These are phyloP conservation scores for Lordiphosa andalusiaca DNA, from an alignment of 2,888 invertebrate genomes.

Conservation along the genomic window DNA sequence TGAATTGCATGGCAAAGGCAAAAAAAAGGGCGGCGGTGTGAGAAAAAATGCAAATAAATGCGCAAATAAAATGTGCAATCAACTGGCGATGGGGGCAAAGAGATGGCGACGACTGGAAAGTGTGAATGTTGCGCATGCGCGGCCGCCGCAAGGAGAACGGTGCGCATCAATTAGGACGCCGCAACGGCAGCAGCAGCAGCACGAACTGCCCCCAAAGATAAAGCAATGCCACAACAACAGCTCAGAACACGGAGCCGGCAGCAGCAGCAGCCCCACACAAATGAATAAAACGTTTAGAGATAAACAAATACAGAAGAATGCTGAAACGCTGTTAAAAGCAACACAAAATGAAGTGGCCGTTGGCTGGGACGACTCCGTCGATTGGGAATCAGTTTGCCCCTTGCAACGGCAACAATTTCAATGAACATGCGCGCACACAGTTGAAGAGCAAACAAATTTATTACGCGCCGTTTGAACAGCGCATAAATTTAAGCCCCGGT, in stretches of 20 bases:
- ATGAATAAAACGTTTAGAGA: conserved; percentile 76
- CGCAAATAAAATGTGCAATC: conserved; percentile 76
- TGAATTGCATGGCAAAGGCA: conserved; percentile 59
- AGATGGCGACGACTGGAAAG: conserved; percentile 38
- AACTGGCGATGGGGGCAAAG: conserved; percentile 49
- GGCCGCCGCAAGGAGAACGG: conserved; percentile 41
- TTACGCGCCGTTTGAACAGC: conserved; percentile 77
- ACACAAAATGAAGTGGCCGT: conserved; percentile 72
- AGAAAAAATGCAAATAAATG: conserved; percentile 77
- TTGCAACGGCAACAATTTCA: conserved; percentile 56
- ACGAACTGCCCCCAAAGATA: conserved; percentile 66
- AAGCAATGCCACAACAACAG: conserved; percentile 40
- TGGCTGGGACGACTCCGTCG: conserved; percentile 40
- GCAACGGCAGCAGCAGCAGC: conserved; percentile 44
- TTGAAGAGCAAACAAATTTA: conserved; percentile 77
- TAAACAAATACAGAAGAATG: conserved; percentile 76
- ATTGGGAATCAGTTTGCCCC: conserved; percentile 26
- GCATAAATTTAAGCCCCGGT: conserved; percentile 66
- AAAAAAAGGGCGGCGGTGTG: conserved; percentile 63
- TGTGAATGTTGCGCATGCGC: conserved; percentile 76
- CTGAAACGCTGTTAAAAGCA: conserved; percentile 72
- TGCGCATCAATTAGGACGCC: conserved; percentile 76
- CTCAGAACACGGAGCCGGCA: conserved; percentile 22
- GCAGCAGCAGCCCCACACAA: conserved; percentile 58
- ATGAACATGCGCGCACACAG: conserved; percentile 76